Evolutionary conservation across 2,888 invertebrate genomes (phyloP), one percentile per base, ranked within the genome.

Genomic region (Platycnemis pennipes): DNA sequence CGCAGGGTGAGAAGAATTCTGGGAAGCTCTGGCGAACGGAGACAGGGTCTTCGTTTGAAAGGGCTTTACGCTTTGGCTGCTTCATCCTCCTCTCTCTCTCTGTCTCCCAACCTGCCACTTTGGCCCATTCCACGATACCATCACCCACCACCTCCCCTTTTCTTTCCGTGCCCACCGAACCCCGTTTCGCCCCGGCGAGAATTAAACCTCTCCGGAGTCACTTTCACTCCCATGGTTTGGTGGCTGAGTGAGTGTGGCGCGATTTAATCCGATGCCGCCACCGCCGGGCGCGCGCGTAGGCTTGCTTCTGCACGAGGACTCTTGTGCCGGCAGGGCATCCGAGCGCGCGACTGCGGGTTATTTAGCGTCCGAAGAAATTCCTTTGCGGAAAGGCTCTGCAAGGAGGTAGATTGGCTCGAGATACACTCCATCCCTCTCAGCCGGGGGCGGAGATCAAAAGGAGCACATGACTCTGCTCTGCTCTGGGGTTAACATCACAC

Each of bases 181-280:
- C 53, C 37, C 31, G 8, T 87, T n/a, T 88, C 88, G 46, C 46
- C 49, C 31, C 5, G 26, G 37, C 49, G 45, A 49, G 53, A 88
- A 56, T 56, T 56, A 89, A 53, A 89, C 53, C 89, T 89, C 89
- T 88, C 31, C 53, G 37, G 89, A 89, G 53, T 89, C 89, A 89
- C 53, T 89, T 89, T 53, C 89, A 89, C 89, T 89, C 37, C 53
- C 53, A 8, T 49, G 88, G 88, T 31, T 46, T 31, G 88, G n/a
- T 53, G 53, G 37, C 49, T 89, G 89, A 53, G 88, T 37, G 37
- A 53, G 49, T 53, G 88, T 37, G 37, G 53, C 16, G 53, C 53
- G 88, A 88, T 88, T 88, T 46, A 49, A 49, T 88, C 88, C 49
- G 49, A 37, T 53, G 53, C 22, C 31, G 45, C 88, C 88, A 46